A percentile compares a stretch with the other conserved stretches of the same genome.
These are phyloP conservation scores for Euplagia quadripunctaria DNA, from an alignment of 2,888 invertebrate species.

Conservation along the genomic window DNA sequence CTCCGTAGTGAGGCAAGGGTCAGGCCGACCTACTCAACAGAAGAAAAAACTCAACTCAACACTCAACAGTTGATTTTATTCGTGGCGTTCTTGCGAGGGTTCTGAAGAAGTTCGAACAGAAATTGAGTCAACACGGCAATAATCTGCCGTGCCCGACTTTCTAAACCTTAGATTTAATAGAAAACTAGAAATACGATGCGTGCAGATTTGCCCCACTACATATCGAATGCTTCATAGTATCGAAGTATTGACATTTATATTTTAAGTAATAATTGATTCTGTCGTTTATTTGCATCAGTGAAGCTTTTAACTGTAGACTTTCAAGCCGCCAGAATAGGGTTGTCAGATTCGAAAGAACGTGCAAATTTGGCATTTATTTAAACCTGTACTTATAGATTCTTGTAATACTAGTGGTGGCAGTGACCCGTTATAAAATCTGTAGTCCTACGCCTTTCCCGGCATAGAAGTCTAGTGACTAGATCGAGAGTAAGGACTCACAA, in stretches of 20 bases:
- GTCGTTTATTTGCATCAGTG: constrained; percentile 53
- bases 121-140: no score
- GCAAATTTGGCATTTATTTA: neutral
- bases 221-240: constrained; percentile 2
- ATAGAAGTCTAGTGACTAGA: neutral
- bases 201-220: neutral
- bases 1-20: no score
- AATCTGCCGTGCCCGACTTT: no score
- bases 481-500: neutral
- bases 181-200: no score
- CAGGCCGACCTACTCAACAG: no score
- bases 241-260: constrained; percentile 43
- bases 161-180: no score
- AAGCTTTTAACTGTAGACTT: constrained; percentile 47
- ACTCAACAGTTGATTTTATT: no score
- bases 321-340: constrained; percentile 13
- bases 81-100: no score
- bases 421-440: neutral
- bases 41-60: no score
- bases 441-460: neutral
- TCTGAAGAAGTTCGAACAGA: no score
- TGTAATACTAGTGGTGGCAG: neutral
- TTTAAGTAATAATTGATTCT: constrained; percentile 47
- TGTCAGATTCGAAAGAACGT: neutral
- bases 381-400: neutral